These are phyloP conservation scores for Oxyura jamaicensis DNA, from an alignment of 2,113 vertebrate genomes.

Conservation along the genomic window DNA sequence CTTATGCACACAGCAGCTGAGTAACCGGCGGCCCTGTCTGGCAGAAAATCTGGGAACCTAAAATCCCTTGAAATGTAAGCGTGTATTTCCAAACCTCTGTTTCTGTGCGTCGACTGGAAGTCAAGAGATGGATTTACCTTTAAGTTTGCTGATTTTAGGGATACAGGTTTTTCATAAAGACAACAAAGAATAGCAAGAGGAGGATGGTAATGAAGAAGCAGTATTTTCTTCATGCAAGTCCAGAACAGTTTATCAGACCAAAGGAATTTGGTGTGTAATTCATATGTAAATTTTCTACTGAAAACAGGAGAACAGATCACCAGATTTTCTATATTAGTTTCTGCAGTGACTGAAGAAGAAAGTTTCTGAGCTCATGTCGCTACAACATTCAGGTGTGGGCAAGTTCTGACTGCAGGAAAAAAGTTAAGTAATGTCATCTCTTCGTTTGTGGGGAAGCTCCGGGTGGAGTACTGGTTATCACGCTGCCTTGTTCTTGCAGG, in stretches of 20 bases:
- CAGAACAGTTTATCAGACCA: conserved; percentile 34
- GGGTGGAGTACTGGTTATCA: fast-evolving
- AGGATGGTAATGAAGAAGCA: not conserved
- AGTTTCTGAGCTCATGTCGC: not conserved
- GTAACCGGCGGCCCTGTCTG: not conserved
- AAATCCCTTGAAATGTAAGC: not conserved
- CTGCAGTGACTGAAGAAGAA: conserved; percentile 10
- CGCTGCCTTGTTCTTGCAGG: not conserved
- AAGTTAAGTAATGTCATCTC: not conserved
- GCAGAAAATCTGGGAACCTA: not conserved
- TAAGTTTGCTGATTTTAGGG: not conserved
- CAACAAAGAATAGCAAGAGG: not conserved
- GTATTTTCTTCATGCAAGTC: not conserved
- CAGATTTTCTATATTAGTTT: conserved; percentile 23
- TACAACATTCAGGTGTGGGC: not conserved
- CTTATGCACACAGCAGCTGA: not conserved
- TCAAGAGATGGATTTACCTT: not conserved
- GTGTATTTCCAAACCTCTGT: not conserved
- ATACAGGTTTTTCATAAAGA: not conserved
- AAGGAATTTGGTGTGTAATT: conserved; percentile 53
- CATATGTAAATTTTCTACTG: conserved; percentile 59
- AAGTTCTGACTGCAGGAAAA: not conserved
- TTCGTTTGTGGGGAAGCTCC: not conserved
- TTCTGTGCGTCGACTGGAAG: fast-evolving
- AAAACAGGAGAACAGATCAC: conserved; percentile 17